Evolutionary conservation across 2,113 vertebrate genomes (phyloP), one percentile per base, ranked within the genome.

Genomic region (Aphelocoma coerulescens): DNA sequence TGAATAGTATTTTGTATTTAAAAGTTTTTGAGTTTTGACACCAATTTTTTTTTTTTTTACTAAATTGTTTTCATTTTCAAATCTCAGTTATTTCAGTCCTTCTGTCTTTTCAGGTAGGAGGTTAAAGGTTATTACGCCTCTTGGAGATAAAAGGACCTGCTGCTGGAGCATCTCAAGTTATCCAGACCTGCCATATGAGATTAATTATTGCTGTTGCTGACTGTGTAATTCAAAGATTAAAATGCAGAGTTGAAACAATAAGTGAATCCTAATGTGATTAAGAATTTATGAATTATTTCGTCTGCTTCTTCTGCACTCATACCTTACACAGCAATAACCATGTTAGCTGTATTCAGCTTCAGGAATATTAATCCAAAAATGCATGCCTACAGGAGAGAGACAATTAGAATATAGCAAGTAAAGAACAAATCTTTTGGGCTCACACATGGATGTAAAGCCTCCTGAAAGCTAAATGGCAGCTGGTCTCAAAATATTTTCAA

Each of bases 141-240:
- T 67, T 75, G 18, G 30, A 71, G 26, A 66, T 32, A 57, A 72
- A 88, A 61, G 5, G 16, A 65, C 24, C 14, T 54, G 41, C n/a
- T 92, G 22, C 49, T 88, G 26, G 32, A 20, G 23, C 24, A 82
- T 49, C 51, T 75, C 35, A 59, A 88, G n/a, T 72, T 84, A 67
- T 75, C 54, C 62, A 81, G 41, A 72, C 73, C 27, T 79, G 46
- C 32, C 55, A 62, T 39, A 54, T 49, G n/a, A 86, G 48, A 88
- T 71, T 84, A 72, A 91, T 89, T 75, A 79, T 76, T 91, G 69
- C 48, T 89, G 32, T 26, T 76, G 24, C 48, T 65, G 35, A 43
- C 61, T 62, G n/a, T 65, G 57, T 55, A 77, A 93, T 78, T 81
- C 66, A 89, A 90, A 80, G 30, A 43, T 95, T 93, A 89, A 91